phyloP scores from a whole-genome alignment of 2,888 invertebrate genomes.

The Stramonita haemastoma region DNA sequence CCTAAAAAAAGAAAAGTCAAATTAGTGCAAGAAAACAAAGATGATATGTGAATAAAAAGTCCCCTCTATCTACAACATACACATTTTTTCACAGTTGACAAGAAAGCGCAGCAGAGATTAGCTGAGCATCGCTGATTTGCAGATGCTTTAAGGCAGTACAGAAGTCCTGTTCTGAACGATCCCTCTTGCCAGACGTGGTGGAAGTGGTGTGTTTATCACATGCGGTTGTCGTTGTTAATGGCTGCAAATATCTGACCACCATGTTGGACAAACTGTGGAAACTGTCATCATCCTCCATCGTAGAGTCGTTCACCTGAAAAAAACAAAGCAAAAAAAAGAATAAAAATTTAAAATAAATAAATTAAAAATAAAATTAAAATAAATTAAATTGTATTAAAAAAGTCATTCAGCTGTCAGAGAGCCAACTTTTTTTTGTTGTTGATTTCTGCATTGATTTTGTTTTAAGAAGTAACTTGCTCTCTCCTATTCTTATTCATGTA shows the following conservation, averaged over 20 bases:
- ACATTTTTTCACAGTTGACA: constrained; percentile 1
- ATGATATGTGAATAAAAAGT: background rate
- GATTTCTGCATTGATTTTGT: background rate
- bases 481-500: background rate
- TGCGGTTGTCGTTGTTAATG: background rate
- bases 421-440: too few species aligned
- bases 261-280: constrained; percentile 13
- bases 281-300: background rate
- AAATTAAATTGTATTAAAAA: too few species aligned
- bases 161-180: background rate
- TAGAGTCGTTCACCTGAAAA: background rate
- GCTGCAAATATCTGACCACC: background rate
- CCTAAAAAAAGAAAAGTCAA: too few species aligned
- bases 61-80: background rate
- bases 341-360: too few species aligned
- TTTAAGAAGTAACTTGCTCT: background rate
- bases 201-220: background rate
- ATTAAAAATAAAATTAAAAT: too few species aligned
- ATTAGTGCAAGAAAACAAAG: too few species aligned
- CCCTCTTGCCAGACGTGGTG: background rate
- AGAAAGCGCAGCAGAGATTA: background rate
- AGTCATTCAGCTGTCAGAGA: too few species aligned
- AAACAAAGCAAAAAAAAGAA: too few species aligned
- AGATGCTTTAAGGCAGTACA: background rate
- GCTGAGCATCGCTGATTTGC: background rate